A percentile compares a stretch with the other conserved stretches of the same genome.
phyloP scores from a whole-genome alignment of 1,140 invertebrate species.

The Euura saliciscinereae region DNA sequence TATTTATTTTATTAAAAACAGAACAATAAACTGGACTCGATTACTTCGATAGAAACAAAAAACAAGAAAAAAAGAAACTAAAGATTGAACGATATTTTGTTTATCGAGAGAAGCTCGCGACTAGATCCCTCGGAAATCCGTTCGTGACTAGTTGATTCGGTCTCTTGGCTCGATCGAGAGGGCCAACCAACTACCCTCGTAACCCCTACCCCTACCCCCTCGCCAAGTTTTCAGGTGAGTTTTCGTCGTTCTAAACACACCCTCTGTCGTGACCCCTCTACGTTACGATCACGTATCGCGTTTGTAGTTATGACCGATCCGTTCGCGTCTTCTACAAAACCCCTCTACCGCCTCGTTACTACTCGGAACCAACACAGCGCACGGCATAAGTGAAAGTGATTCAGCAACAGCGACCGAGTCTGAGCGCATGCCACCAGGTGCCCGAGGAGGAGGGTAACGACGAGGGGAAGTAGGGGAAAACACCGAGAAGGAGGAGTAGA shows the following conservation, averaged over 20 bases:
- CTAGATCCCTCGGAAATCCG: slow-evolving; percentile 47
- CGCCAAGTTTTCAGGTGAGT: too few species aligned
- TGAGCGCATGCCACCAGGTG: slow-evolving; percentile 60
- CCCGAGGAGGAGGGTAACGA: slow-evolving; percentile 40
- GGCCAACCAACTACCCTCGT: slow-evolving; percentile 27
- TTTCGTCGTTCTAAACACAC: too few species aligned
- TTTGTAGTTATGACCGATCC: neutral
- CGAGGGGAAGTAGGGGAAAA: slow-evolving; percentile 15
- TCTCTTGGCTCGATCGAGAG: slow-evolving; percentile 35
- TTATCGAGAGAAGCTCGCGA: slow-evolving; percentile 12
- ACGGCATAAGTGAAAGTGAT: slow-evolving; percentile 60
- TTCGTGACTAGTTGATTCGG: slow-evolving; percentile 47
- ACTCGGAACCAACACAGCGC: slow-evolving; percentile 37
- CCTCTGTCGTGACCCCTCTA: too few species aligned
- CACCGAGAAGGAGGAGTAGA: slow-evolving; percentile 51
- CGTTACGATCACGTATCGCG: too few species aligned
- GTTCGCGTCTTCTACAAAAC: neutral
- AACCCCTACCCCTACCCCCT: slow-evolving; percentile 12
- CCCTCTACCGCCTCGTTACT: neutral
- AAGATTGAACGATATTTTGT: too few species aligned
- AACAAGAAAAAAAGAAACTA: neutral
- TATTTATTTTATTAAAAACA: neutral
- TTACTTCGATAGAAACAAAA: too few species aligned
- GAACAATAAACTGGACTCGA: too few species aligned
- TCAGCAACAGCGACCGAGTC: slow-evolving; percentile 43